These are phyloP conservation scores for Phyllopteryx taeniolatus DNA, from an alignment of 2,113 vertebrate genomes.

Conservation along the genomic window DNA sequence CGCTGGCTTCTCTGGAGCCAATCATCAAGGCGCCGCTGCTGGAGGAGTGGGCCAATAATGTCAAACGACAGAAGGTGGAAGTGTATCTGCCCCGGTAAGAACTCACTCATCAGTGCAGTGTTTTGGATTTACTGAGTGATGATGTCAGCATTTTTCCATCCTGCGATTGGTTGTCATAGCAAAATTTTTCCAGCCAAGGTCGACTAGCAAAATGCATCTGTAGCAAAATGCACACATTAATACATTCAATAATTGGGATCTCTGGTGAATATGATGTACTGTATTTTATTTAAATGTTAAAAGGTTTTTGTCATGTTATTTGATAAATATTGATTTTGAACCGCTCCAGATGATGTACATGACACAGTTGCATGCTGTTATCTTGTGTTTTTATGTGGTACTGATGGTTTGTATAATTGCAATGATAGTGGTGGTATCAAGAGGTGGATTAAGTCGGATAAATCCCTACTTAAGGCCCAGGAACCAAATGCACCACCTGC, in stretches of 20 bases:
- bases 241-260: too few species aligned
- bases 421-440: too few species aligned
- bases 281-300: neutral
- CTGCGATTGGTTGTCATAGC: too few species aligned
- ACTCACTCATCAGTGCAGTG: neutral
- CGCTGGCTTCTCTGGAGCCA: constrained; percentile 86
- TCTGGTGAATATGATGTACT: too few species aligned
- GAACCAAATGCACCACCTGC: neutral
- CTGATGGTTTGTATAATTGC: too few species aligned
- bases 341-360: neutral
- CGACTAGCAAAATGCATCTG: neutral
- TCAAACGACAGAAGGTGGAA: constrained; percentile 96
- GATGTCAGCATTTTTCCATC: too few species aligned
- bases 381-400: too few species aligned
- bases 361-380: neutral
- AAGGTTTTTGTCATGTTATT: neutral
- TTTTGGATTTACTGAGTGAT: neutral
- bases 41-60: constrained; percentile 93
- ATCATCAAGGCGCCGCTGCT: constrained; percentile 87
- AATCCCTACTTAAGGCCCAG: neutral
- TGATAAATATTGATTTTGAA: neutral
- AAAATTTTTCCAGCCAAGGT: too few species aligned
- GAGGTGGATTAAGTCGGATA: neutral
- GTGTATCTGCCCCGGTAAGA: constrained; percentile 92
- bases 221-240: neutral